A percentile compares a stretch with the other conserved stretches of the same genome.
phyloP scores from a whole-genome alignment of 2,113 vertebrate species.

The Dasyurus viverrinus region DNA sequence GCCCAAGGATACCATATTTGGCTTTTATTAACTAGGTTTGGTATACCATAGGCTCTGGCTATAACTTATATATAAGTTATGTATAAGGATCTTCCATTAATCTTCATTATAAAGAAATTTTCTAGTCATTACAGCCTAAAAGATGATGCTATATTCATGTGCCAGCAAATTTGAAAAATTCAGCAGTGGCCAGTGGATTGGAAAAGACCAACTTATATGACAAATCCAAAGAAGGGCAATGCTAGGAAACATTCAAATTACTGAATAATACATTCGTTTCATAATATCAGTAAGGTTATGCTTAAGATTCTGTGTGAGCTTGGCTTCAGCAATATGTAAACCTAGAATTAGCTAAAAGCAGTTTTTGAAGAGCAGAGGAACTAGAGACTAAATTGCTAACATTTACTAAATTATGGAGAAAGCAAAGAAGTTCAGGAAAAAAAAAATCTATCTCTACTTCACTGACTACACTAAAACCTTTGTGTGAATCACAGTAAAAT shows the following conservation, averaged over 20 bases:
- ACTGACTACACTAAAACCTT: neutral
- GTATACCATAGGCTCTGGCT: neutral
- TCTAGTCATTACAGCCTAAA: neutral
- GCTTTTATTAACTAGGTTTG: too few relatives aligned
- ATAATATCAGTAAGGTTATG: neutral
- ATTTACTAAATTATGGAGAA: neutral
- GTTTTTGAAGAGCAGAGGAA: neutral
- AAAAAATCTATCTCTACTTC: neutral
- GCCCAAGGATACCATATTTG: too few relatives aligned
- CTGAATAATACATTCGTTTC: neutral
- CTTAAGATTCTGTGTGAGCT: neutral
- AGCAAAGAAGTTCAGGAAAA: neutral
- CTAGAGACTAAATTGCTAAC: neutral
- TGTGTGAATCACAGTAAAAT: neutral
- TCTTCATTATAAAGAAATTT: neutral
- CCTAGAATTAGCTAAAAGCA: neutral
- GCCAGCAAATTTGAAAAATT: neutral
- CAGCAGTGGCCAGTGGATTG: neutral
- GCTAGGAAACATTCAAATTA: neutral
- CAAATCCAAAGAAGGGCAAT: neutral
- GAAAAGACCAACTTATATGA: neutral
- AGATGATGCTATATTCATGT: neutral
- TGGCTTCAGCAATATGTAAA: neutral
- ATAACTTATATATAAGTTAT: neutral
- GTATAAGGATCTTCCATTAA: neutral